A percentile compares a stretch with the other conserved stretches of the same genome.
These are phyloP conservation scores for Proisotoma minuta DNA, from an alignment of 2,888 invertebrate species.

Conservation along the genomic window DNA sequence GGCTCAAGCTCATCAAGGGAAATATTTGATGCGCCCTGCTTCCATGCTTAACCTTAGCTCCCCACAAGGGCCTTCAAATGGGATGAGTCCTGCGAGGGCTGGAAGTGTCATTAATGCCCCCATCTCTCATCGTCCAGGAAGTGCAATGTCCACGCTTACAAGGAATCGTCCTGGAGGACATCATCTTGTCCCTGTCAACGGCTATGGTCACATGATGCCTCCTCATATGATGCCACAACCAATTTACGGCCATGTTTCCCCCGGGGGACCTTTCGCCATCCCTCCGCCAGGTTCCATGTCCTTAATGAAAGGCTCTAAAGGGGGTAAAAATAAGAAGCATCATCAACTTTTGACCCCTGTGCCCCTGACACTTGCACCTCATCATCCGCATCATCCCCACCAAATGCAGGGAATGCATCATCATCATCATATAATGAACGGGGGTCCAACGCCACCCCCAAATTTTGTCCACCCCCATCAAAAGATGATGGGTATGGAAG, in stretches of 20 bases:
- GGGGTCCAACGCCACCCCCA: not conserved
- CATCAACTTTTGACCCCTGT: conserved; percentile 41
- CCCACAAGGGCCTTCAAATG: conserved; percentile 21
- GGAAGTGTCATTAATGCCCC: conserved; percentile 47
- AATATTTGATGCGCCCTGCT: conserved; percentile 44
- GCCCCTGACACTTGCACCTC: conserved; percentile 45
- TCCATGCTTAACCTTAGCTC: conserved; percentile 47
- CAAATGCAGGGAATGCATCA: conserved; percentile 24
- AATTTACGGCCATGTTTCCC: conserved; percentile 48
- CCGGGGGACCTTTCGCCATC: too few species aligned
- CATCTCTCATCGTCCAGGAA: conserved; percentile 44
- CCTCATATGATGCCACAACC: conserved; percentile 36
- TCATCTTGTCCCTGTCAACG: conserved; percentile 45
- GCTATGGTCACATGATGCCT: conserved; percentile 32
- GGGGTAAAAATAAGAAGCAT: conserved; percentile 34
- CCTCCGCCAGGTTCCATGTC: conserved; percentile 38
- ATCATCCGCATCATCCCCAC: conserved; percentile 43
- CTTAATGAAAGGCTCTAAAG: conserved; percentile 44
- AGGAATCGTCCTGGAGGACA: conserved; percentile 36
- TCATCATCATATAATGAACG: conserved; percentile 23
- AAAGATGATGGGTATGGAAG: conserved; percentile 30
- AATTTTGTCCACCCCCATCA: conserved; percentile 42
- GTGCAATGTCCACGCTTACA: conserved; percentile 47
- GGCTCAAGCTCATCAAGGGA: conserved; percentile 25
- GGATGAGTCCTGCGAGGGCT: conserved; percentile 34